phyloP scores from a whole-genome alignment of 2,888 invertebrate species.

The Pocota personata region DNA sequence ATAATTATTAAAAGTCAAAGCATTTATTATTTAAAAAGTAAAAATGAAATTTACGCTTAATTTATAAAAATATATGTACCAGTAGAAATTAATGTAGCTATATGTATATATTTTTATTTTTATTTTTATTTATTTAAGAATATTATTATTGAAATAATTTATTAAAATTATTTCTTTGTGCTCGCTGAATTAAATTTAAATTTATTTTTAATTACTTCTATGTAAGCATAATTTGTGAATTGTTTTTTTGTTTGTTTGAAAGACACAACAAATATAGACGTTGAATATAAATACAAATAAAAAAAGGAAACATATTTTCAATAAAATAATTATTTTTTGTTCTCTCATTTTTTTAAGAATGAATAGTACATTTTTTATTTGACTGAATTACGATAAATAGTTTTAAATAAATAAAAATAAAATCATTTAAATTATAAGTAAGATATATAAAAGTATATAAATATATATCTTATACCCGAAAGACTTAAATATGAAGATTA shows the following conservation, averaged over 20 bases:
- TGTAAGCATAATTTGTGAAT: not conserved
- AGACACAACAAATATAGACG: not conserved
- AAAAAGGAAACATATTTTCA: not conserved
- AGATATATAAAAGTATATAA: constrained; percentile 13
- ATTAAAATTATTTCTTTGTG: constrained; percentile 19
- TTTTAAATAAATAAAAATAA: constrained; percentile 4
- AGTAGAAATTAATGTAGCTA: constrained; percentile 16
- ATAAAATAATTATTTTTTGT: constrained; percentile 8
- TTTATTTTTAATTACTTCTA: not conserved
- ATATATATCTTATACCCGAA: constrained; percentile 60
- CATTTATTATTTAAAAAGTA: constrained; percentile 31
- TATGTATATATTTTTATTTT: constrained; percentile 27
- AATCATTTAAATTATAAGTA: constrained; percentile 1
- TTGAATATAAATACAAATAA: not conserved
- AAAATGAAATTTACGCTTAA: constrained; percentile 50
- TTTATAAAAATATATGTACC: constrained; percentile 25
- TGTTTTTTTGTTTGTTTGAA: not conserved
- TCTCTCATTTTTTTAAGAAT: constrained; percentile 11
- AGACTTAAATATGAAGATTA: constrained; percentile 50
- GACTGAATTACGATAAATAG: constrained; percentile 53
- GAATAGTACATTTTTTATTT: constrained; percentile 55
- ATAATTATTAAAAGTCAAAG: constrained; percentile 6
- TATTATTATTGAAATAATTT: not conserved
- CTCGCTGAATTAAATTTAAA: constrained; percentile 21
- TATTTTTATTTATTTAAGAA: not conserved